Evolutionary conservation across 2,797 vertebrate species (phyloP).

Genomic region (Macroramphosus scolopax): DNA sequence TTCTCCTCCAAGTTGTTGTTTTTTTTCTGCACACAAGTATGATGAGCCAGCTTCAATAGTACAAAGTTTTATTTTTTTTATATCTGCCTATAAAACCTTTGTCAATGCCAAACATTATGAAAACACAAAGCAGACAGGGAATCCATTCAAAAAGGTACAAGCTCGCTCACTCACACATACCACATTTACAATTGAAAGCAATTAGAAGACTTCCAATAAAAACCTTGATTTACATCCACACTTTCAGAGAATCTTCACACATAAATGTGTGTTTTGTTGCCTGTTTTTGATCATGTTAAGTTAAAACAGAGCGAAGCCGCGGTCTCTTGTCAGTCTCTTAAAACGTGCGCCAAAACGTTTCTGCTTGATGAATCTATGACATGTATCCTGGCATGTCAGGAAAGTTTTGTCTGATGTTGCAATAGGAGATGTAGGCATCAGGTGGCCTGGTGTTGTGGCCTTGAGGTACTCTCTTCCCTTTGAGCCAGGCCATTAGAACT

Average conservation of each 20-base stretch:
- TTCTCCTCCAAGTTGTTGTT: too few relatives aligned
- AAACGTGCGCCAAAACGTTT: too few relatives aligned
- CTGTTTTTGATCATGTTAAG: too few relatives aligned
- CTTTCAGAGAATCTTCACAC: conserved; percentile 18
- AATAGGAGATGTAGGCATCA: conserved; percentile 47
- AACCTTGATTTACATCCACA: conserved; percentile 24
- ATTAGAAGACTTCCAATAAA: conserved; percentile 36
- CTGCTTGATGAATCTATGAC: conserved; percentile 12
- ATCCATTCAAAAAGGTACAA: conserved; percentile 9
- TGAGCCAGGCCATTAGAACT: conserved; percentile 66
- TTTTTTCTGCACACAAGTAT: too few relatives aligned
- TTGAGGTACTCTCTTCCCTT: conserved; percentile 33
- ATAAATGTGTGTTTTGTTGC: conserved; percentile 25
- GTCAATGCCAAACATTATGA: conserved; percentile 30
- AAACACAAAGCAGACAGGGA: conserved; percentile 41
- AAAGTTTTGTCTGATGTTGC: conserved; percentile 15
- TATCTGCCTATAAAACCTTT: conserved; percentile 53
- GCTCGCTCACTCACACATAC: not conserved
- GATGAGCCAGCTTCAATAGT: conserved; percentile 15
- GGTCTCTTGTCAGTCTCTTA: too few relatives aligned
- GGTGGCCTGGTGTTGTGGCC: conserved; percentile 54
- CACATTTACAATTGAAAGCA: conserved; percentile 32
- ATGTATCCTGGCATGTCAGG: conserved; percentile 7
- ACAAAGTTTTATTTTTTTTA: conserved; percentile 54
- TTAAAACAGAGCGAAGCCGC: conserved; percentile 22